Base-by-base conservation (phyloP, 2,113 vertebrate genomes). In the Neolamprologus kungweensis region DNA sequence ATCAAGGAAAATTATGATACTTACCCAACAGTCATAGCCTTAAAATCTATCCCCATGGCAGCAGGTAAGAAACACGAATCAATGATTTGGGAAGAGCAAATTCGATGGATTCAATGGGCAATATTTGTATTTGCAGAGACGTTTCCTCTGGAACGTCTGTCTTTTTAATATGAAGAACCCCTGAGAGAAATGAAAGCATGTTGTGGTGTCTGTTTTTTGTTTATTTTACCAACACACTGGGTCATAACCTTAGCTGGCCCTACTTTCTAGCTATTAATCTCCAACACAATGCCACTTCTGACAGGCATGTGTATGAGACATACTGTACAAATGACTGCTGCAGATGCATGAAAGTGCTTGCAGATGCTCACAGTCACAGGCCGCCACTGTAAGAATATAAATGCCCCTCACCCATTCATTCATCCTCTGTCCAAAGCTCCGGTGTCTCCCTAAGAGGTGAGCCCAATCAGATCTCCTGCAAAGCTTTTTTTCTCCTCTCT, bases 321-420 rank as follows among this genome's bases (percentile, higher is more conserved):
- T 53, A 80, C 19, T 65, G 33, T 37, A 37, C 53, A 60, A 60
- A 87, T 83, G 28, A 80, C 55, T 40, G 31, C 31, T 58, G 23
- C 80, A 88, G 87, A 89, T 90, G 81, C 86, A 81, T 1, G 71
- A 40, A 85, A 60, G 60, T 10, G 35, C 13, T 78, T 81, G 50
- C 23, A 19, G 65, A 31, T 4, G 60, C 42, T 17, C 54, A 17
- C 54, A 55, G 55, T 7, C 81, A 75, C 71, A 90, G 81, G 51
- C 55, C 0, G 47, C 60, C 45, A 50, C 79, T 89, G 88, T 88
- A 35, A 42, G 35, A 81, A 80, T 33, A 21, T 13, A 55, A 31
- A 73, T 40, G 50, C 82, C 81, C 82, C 47, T 86, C 68, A 7
- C 71, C 84, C 40, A 84, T 81, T 87, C 47, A 84, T 79, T 87